phyloP scores from a whole-genome alignment of 2,113 vertebrate genomes.

The Barnardius zonarius region DNA sequence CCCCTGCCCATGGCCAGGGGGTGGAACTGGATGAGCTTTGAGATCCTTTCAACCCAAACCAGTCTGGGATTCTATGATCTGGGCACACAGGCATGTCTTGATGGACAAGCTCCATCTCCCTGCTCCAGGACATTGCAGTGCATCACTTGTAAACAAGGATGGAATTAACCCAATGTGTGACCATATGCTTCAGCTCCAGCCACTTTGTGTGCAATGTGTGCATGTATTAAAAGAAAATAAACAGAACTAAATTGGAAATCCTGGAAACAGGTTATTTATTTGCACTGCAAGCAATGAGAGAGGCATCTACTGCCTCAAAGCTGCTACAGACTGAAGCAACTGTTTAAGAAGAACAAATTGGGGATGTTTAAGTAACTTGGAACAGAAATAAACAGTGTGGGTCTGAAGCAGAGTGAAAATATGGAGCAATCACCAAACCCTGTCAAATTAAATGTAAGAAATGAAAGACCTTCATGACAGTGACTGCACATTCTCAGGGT shows the following conservation, averaged over 20 bases:
- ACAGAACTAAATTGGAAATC: background rate
- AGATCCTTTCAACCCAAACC: background rate
- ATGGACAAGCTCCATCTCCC: background rate
- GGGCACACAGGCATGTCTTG: background rate
- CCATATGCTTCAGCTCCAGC: background rate
- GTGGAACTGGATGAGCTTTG: background rate
- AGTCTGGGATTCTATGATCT: background rate
- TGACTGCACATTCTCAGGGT: background rate
- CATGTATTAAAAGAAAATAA: slow-evolving; percentile 26
- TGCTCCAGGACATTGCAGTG: accelerated
- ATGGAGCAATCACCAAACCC: background rate
- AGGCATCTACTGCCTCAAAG: background rate
- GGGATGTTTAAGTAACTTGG: background rate
- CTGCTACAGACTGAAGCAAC: background rate
- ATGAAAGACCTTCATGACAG: background rate
- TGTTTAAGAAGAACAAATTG: background rate
- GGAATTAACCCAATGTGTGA: background rate
- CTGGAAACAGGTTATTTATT: background rate
- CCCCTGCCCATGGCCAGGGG: background rate
- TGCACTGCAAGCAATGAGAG: background rate
- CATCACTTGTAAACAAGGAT: background rate
- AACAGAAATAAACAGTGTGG: slow-evolving; percentile 11
- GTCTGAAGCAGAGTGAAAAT: background rate
- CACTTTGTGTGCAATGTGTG: background rate
- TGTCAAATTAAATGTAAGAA: background rate